A percentile compares a stretch with the other conserved stretches of the same genome.
Conservation (phyloP, 2,888 invertebrate genomes). For the Microdon myrmicae region DNA sequence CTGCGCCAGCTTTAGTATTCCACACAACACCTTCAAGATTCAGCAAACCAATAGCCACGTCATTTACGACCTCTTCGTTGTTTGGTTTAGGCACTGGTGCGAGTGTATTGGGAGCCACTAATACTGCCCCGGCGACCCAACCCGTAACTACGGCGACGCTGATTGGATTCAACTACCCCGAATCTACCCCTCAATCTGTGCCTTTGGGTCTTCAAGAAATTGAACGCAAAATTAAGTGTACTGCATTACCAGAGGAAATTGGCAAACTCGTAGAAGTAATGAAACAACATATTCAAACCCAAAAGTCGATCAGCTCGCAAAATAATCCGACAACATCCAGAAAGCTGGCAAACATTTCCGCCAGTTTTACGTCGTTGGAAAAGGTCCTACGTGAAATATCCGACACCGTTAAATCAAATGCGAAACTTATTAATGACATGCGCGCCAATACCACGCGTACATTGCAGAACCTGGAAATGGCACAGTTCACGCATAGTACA, state of each 20-base stretch:
- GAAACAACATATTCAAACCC: conserved; percentile 86
- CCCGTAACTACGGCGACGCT: no score
- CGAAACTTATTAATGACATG: conserved; percentile 67
- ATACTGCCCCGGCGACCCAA: conserved; percentile 37
- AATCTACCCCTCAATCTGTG: conserved; percentile 65
- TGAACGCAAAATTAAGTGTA: conserved; percentile 66
- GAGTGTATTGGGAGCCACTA: conserved; percentile 41
- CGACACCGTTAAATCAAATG: conserved; percentile 63
- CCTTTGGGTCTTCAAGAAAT: no score
- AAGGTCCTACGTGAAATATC: conserved; percentile 63
- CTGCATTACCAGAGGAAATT: conserved; percentile 79
- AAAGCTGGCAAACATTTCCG: conserved; percentile 62
- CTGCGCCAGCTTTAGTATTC: conserved; percentile 51
- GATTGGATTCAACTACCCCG: no score
- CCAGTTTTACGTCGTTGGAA: conserved; percentile 61
- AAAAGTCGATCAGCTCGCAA: conserved; percentile 83
- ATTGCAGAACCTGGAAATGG: conserved; percentile 80
- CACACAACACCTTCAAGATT: conserved; percentile 54
- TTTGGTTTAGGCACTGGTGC: no score
- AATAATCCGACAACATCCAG: conserved; percentile 75
- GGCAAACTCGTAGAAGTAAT: conserved; percentile 81
- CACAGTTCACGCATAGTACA: conserved; percentile 81
- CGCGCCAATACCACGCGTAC: conserved; percentile 79
- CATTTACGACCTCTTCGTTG: conserved; percentile 59
- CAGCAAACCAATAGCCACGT: conserved; percentile 57